Base-by-base conservation (phyloP, 2,888 invertebrate species). In the Malachius bipustulatus region DNA sequence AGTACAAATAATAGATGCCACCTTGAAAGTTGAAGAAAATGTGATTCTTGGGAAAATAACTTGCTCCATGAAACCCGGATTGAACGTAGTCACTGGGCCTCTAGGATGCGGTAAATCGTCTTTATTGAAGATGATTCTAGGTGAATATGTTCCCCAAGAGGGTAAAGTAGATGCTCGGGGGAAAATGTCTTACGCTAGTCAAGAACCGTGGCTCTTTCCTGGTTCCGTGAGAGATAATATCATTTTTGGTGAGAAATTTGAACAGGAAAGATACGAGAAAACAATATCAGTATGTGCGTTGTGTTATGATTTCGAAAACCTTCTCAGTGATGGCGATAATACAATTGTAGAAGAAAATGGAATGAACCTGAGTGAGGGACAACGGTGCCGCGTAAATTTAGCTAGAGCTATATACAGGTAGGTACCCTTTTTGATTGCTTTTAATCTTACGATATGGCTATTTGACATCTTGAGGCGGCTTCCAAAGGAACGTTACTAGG, bases 261-360 rank as follows among this genome's bases (percentile, higher is more conserved):
- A 73, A 32, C 58, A 64, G 2, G 61, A 69, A 1, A 52, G 70
- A 2, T 71, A 70, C 50, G 63, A 64, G 41, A 63, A 65, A 40
- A 72, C 77, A 3, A 65, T 80, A 32, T 66, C 62, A 38, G 74
- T 66, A 0, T 77, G 77, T 49, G 72, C 73, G 2, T 52, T 80
- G 37, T 50, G 60, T 31, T 66, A 65, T 46, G 85, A 87, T 57
- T 72, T 85, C 45, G 68, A 72, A 40, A 70, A 72, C 43, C 70
- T 85, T 46, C 73, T 78, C 0, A 66, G n/a, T n/a, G n/a, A 73
- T 43, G 80, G 80, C 9, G 85, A 85, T 51, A 59, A 69, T 44
- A 81, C 81, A 0, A 55, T 79, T 34, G 78, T 85, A 2, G 84
- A 84, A 4, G 84, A 85, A 50, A 67, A 79, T 24, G 85, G 85